Percentiles rank a stretch among this genome's conserved stretches.
phyloP scores from a whole-genome alignment of 2,113 vertebrate genomes.

The Petrocephalus zakoni region DNA sequence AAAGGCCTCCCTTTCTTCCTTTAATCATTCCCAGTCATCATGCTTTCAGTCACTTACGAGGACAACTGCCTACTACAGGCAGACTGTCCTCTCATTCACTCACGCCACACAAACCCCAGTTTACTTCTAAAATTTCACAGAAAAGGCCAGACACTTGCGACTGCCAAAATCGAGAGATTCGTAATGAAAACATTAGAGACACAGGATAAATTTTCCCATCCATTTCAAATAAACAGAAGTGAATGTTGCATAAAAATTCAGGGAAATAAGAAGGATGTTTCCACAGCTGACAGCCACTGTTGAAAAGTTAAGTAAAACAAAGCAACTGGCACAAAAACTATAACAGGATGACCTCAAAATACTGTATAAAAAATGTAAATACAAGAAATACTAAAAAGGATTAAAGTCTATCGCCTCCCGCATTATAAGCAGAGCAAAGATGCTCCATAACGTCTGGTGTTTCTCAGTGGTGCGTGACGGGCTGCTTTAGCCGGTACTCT shows the following conservation, averaged over 20 bases:
- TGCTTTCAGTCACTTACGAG: neutral
- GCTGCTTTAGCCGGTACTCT: neutral
- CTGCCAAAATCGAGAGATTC: neutral
- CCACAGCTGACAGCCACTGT: neutral
- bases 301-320: neutral
- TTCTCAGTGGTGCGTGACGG: neutral
- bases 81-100: neutral
- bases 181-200: neutral
- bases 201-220: neutral
- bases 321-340: neutral
- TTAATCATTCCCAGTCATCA: neutral
- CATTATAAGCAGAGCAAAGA: neutral
- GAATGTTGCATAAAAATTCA: neutral
- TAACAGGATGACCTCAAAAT: neutral
- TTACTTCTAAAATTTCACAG: neutral
- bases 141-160: neutral
- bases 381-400: neutral
- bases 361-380: neutral
- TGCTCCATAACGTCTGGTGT: neutral
- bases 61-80: neutral
- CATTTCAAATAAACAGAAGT: neutral
- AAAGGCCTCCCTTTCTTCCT: neutral
- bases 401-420: neutral
- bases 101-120: neutral
- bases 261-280: neutral